A percentile compares a stretch with the other conserved stretches of the same genome.
These are phyloP conservation scores for Aphis gossypii DNA, from an alignment of 1,140 invertebrate species.

Conservation along the genomic window DNA sequence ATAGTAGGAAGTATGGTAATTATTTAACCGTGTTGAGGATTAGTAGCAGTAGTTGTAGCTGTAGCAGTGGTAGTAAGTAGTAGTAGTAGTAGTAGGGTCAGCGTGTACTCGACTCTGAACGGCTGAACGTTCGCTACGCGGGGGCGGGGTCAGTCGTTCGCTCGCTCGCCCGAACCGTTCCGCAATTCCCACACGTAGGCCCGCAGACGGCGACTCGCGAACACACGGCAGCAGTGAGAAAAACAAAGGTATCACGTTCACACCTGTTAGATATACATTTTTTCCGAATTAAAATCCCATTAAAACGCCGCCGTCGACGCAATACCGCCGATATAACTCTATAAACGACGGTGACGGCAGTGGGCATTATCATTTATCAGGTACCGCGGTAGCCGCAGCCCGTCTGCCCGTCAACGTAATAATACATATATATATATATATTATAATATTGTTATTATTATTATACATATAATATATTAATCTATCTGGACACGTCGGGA, in stretches of 20 bases:
- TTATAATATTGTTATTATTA: too few species aligned
- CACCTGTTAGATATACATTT: constrained; percentile 52
- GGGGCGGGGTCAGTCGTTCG: constrained; percentile 13
- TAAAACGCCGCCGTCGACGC: background rate
- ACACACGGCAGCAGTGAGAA: background rate
- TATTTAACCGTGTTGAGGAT: too few species aligned
- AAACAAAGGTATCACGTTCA: constrained; percentile 31
- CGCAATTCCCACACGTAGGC: background rate
- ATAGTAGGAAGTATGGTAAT: too few species aligned
- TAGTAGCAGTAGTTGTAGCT: too few species aligned
- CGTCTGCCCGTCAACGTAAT: background rate
- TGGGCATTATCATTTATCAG: background rate
- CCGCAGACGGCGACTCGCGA: background rate
- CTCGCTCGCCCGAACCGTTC: background rate
- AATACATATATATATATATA: background rate
- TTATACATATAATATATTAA: too few species aligned
- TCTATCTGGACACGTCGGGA: background rate
- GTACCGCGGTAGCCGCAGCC: background rate
- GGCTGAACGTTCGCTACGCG: background rate
- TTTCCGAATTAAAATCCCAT: background rate
- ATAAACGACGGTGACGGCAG: background rate
- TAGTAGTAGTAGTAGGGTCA: background rate
- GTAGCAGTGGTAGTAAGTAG: too few species aligned
- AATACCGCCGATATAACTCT: background rate
- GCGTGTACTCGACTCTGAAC: background rate